A percentile compares a stretch with the other conserved stretches of the same genome.
phyloP scores from a whole-genome alignment of 1,140 invertebrate species.

The Cecropterus lyciades region DNA sequence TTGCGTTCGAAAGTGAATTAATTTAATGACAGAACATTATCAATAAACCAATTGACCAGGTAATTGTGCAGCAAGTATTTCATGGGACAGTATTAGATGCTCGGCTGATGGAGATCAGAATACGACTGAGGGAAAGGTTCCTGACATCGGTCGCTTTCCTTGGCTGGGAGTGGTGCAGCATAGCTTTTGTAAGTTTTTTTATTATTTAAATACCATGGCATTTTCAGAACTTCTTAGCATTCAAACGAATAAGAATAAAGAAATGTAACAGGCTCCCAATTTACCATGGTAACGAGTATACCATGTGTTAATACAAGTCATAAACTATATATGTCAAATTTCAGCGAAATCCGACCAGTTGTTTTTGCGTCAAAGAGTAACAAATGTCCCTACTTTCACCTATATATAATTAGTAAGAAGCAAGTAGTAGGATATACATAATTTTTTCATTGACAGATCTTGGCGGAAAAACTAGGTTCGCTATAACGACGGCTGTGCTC shows the following conservation, averaged over 20 bases:
- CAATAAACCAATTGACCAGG: background rate
- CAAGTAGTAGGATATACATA: background rate
- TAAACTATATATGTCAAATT: too few species aligned
- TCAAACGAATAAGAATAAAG: too few species aligned
- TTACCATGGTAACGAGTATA: too few species aligned
- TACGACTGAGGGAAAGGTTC: constrained; percentile 47
- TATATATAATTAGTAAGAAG: too few species aligned
- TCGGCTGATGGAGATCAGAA: constrained; percentile 47
- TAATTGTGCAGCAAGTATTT: background rate
- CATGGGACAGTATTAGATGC: constrained; percentile 51
- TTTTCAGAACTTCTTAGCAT: too few species aligned
- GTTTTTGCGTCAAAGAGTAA: too few species aligned
- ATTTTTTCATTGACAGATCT: constrained; percentile 46
- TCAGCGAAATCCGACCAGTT: too few species aligned
- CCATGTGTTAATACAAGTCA: too few species aligned
- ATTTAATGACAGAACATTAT: too few species aligned
- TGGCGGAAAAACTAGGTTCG: constrained; percentile 50
- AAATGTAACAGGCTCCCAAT: too few species aligned
- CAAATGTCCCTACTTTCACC: too few species aligned
- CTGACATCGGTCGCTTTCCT: constrained; percentile 56
- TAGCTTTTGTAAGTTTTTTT: constrained; percentile 56
- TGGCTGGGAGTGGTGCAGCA: constrained; percentile 68
- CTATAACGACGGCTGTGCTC: constrained; percentile 54
- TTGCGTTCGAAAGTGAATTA: too few species aligned
- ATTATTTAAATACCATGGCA: background rate